phyloP scores from a whole-genome alignment of 1,140 invertebrate species.

The Proctacanthus coquilletti region DNA sequence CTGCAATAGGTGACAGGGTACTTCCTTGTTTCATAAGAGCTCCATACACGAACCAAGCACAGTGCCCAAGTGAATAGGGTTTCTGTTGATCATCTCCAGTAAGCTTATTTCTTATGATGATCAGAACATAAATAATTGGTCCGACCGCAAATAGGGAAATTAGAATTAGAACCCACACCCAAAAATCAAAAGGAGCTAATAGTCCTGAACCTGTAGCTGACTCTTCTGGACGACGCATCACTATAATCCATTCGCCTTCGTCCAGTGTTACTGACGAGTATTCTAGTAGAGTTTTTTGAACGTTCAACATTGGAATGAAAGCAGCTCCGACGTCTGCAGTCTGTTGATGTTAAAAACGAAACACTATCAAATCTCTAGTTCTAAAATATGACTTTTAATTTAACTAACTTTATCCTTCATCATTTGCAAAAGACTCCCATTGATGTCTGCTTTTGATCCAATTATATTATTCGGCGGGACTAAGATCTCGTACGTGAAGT shows the following conservation, averaged over 20 bases:
- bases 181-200: conserved; percentile 56
- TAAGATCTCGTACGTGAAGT: conserved; percentile 54
- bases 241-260: conserved; percentile 55
- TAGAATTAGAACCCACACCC: conserved; percentile 65
- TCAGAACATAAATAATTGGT: conserved; percentile 60
- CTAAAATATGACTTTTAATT: too few species aligned
- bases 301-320: conserved; percentile 52
- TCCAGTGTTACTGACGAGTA: conserved; percentile 50
- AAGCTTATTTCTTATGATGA: conserved; percentile 41
- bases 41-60: conserved; percentile 76
- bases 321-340: conserved; percentile 58
- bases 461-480: conserved; percentile 38
- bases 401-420: too few species aligned
- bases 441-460: conserved; percentile 30
- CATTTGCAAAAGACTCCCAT: conserved; percentile 39
- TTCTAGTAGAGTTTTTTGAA: conserved; percentile 36
- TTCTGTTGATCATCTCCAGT: conserved; percentile 35
- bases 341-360: too few species aligned
- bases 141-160: conserved; percentile 54
- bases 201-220: conserved; percentile 70
- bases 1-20: conserved; percentile 55
- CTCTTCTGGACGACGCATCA: conserved; percentile 60
- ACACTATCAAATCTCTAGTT: too few species aligned
- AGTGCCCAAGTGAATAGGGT: conserved; percentile 45
- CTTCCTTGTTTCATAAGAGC: conserved; percentile 78